Evolutionary conservation across 2,797 vertebrate genomes (phyloP).

Genomic region (Anguilla obscura): DNA sequence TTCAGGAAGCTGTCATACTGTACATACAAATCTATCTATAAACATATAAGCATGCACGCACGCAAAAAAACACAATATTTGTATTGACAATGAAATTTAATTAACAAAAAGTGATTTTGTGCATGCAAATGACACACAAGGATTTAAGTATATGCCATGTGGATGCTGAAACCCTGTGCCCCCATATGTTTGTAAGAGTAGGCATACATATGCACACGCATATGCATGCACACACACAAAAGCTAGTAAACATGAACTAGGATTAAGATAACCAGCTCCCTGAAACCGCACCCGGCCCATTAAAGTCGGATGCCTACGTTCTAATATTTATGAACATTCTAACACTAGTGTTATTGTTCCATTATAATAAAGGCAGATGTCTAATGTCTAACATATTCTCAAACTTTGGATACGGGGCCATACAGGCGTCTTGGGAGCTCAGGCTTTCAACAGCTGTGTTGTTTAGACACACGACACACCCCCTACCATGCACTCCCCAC

Average conservation of each 20-base stretch:
- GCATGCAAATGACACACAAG: background rate
- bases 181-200: conserved; percentile 55
- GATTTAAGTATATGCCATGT: conserved; percentile 26
- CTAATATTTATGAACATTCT: background rate
- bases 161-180: conserved; percentile 31
- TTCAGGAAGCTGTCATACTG: background rate
- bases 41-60: background rate
- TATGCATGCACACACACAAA: conserved; percentile 16
- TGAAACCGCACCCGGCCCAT: background rate
- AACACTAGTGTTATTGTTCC: background rate
- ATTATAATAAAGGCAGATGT: background rate
- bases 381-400: background rate
- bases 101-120: background rate
- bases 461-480: background rate
- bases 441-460: conserved; percentile 20
- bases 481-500: background rate
- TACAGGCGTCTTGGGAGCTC: background rate
- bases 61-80: background rate
- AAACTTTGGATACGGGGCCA: background rate
- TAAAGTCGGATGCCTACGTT: background rate
- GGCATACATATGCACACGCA: conserved; percentile 24
- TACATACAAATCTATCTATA: background rate
- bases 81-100: background rate
- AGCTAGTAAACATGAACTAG: background rate
- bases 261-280: background rate